phyloP scores from a whole-genome alignment of 2,797 vertebrate species.

The Silurus aristotelis region DNA sequence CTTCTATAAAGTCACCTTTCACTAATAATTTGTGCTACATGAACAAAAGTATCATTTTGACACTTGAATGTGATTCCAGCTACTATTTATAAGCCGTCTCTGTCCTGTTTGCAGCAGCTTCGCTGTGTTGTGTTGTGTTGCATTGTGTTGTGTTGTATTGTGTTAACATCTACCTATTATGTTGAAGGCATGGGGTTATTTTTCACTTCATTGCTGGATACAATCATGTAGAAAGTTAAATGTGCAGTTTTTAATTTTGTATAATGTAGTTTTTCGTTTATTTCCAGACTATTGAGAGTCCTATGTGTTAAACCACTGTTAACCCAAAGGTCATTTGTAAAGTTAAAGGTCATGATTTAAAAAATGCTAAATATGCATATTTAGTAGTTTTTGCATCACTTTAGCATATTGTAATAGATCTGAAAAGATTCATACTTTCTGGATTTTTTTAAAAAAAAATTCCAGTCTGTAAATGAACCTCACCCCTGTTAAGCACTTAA shows the following conservation, averaged over 20 bases:
- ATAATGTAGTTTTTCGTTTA: neutral
- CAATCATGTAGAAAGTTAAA: neutral
- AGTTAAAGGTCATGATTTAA: neutral
- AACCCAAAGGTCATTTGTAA: neutral
- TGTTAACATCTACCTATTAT: neutral
- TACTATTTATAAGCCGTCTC: neutral
- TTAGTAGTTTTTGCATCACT: neutral
- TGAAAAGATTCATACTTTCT: neutral
- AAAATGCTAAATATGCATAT: neutral
- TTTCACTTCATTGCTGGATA: neutral
- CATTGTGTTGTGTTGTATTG: neutral
- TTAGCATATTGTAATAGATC: neutral
- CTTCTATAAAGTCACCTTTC: neutral
- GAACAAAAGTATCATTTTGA: neutral
- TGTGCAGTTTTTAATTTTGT: neutral
- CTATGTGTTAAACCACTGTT: neutral
- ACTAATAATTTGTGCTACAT: constrained; percentile 14
- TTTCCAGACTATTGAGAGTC: neutral
- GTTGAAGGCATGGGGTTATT: neutral
- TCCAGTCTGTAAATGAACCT: neutral
- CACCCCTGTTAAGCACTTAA: neutral
- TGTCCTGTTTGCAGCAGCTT: neutral
- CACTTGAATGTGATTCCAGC: neutral
- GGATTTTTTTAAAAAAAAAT: neutral
- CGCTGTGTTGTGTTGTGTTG: neutral